Evolutionary conservation across 92 coral and sea anemone genomes (phyloP), one percentile per base, ranked within the genome.

Genomic region (Zoanthus solanderi): DNA sequence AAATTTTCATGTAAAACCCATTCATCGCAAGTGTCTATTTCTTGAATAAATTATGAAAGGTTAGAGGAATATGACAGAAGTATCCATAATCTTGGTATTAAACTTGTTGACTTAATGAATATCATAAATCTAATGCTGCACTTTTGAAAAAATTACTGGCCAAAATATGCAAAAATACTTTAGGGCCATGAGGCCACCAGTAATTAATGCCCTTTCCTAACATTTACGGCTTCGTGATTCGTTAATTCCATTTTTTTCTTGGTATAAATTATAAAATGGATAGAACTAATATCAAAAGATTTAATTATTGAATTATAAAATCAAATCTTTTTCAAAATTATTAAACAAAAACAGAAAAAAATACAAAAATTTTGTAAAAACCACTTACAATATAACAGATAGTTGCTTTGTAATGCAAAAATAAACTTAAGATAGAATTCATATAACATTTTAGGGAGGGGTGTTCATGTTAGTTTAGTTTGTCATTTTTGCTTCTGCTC

Each of bases 401-500:
- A 54, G 60, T 54, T 54, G 60, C 60, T 54, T 54, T 54, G 60
- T 2, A 37, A 37, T 37, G 42, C 42, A 37, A 37, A 37, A 37
- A 37, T 4, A 2, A 37, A 28, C 58, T 54, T 83, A 91, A 88
- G 11, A 83, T 83, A 5, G 89, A 89, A 37, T 37, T 37, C 2
- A 37, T 37, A 0, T 37, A 37, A 4, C 42, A 37, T 37, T 37
- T 37, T 37, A 0, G 42, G 42, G 42, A 37, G 2, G 2, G 42
- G 2, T 37, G 1, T 2, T 37, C 42, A 37, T 37, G 42, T 37
- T 37, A 37, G 2, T 37, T 1, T 37, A 37, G 1, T 0, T 37
- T 37, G 42, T 37, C 42, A 37, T 37, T 37, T 37, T 37, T 37
- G 42, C 42, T 37, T 37, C 42, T 37, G 42, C 42, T 37, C 4